Base-by-base conservation (phyloP, 2,113 vertebrate genomes). In the Sarotherodon lohbergeri region DNA sequence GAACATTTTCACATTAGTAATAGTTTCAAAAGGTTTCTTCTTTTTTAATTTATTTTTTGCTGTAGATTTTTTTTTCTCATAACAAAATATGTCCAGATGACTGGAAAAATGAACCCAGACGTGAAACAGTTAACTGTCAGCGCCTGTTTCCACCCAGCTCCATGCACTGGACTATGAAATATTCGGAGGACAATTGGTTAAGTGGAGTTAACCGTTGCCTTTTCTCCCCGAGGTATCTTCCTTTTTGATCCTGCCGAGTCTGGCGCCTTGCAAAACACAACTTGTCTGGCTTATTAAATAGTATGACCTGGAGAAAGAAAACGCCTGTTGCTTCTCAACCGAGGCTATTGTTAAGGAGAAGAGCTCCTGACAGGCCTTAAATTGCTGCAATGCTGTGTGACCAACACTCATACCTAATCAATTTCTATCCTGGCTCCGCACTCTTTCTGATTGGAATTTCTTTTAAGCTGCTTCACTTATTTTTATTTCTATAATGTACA, bases 261-360 rank as follows among this genome's bases (percentile, higher is more conserved):
- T 97, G 97, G 97, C 97, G 97, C 97, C 97, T 97, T 88, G 91
- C 96, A 95, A 90, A 96, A 96, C 96, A 93, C 96, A 96, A 96
- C 96, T 97, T 93, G 97, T 97, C 97, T 97, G 97, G 96, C 96
- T 96, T 97, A 96, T 96, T 97, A 97, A 97, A 97, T 95, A 95
- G 94, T 95, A 90, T 96, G 96, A 97, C 95, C 95, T 94, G 94
- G 86, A 95, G 93, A 96, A 92, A 95, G 93, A 96, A 96, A 96
- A 95, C 94, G 95, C 95, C 95, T 93, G 95, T 96, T 96, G 96
- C 95, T 96, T 96, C 94, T 95, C 95, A 92, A 91, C 94, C 86
- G 93, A 92, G 91, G 89, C 95, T 93, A 94, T 96, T 96, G 95
- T 96, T 95, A 83, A 80, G 84, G 91, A 94, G 95, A 96, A 87